phyloP scores from a whole-genome alignment of 2,113 vertebrate species.

The Coreoperca whiteheadi region DNA sequence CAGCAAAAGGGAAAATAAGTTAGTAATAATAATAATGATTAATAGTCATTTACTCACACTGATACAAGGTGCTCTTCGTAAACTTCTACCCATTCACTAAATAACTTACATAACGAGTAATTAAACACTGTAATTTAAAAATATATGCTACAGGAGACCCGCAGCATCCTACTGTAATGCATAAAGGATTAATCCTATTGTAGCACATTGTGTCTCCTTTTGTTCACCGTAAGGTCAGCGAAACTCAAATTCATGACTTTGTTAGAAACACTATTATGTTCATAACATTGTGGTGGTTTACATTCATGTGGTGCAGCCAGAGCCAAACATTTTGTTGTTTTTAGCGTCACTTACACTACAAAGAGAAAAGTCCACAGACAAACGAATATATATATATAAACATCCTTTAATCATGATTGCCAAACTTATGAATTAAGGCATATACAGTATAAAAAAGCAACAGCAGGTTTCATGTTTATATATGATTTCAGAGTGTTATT shows the following conservation, averaged over 20 bases:
- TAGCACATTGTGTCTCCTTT: neutral
- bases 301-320: neutral
- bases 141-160: neutral
- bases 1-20: neutral
- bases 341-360: neutral
- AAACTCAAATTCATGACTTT: neutral
- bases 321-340: neutral
- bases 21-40: neutral
- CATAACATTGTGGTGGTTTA: neutral
- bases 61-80: neutral
- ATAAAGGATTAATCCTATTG: neutral
- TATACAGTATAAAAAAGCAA: constrained; percentile 98
- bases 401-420: constrained; percentile 97
- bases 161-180: neutral
- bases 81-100: neutral
- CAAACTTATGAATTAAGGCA: constrained; percentile 99
- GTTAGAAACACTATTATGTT: neutral
- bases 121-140: neutral
- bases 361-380: neutral
- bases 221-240: neutral
- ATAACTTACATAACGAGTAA: neutral
- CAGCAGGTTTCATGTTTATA: constrained; percentile 91
- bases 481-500: constrained; percentile 85
- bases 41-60: neutral
- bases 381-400: constrained; percentile 85